Evolutionary conservation across 1,140 invertebrate genomes (phyloP).

Genomic region (Cyphomyrmex costatus): DNA sequence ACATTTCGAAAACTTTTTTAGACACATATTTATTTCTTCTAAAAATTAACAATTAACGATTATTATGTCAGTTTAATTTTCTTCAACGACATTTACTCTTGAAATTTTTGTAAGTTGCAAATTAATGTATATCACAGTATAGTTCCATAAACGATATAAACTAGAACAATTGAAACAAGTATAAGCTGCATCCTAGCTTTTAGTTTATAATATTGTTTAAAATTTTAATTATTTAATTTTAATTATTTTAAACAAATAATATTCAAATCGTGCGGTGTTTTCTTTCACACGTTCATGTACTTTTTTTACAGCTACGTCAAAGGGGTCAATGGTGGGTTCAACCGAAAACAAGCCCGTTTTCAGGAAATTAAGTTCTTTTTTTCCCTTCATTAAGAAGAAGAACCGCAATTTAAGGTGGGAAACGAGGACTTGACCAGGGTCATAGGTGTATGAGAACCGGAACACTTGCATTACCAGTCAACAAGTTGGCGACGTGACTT

Average conservation of each 20-base stretch:
- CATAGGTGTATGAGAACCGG: conserved; percentile 84
- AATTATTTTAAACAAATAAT: too few relatives aligned
- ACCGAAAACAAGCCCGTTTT: conserved; percentile 66
- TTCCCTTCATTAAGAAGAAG: conserved; percentile 32
- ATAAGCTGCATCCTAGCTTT: background rate
- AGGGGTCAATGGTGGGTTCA: background rate
- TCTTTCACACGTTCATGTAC: background rate
- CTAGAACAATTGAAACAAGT: too few relatives aligned
- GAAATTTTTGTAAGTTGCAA: background rate
- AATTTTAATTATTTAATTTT: too few relatives aligned
- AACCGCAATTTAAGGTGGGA: conserved; percentile 83
- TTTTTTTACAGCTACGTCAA: background rate
- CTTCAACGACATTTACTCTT: conserved; percentile 8
- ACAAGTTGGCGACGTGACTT: conserved; percentile 78
- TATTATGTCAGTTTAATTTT: background rate
- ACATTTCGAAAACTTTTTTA: background rate
- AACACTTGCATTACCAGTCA: conserved; percentile 75
- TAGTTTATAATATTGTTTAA: too few relatives aligned
- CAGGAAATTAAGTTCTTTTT: conserved; percentile 76
- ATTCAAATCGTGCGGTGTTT: background rate
- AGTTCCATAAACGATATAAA: background rate
- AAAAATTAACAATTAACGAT: background rate
- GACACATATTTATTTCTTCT: background rate
- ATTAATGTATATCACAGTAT: background rate
- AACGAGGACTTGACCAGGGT: conserved; percentile 76